These are phyloP conservation scores for Trichoplusia ni DNA, from an alignment of 1,140 invertebrate species.

Conservation along the genomic window DNA sequence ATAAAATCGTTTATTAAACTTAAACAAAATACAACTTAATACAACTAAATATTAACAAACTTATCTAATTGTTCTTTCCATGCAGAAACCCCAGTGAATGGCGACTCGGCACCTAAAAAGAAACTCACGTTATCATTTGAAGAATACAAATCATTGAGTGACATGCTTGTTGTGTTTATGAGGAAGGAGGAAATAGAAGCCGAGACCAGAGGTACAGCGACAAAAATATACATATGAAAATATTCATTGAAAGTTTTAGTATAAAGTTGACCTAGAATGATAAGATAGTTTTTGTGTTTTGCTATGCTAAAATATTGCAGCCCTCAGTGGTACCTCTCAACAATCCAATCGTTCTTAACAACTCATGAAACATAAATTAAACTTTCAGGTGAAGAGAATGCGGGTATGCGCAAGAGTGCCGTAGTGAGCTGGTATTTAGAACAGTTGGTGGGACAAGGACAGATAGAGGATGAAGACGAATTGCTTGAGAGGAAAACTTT, in stretches of 20 bases:
- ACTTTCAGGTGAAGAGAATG: slow-evolving; percentile 61
- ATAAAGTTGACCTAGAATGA: too few relatives aligned
- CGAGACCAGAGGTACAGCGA: slow-evolving; percentile 86
- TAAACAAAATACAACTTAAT: not conserved
- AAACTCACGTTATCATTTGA: slow-evolving; percentile 96
- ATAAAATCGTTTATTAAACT: too few relatives aligned
- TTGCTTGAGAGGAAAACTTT: slow-evolving; percentile 93
- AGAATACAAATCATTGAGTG: slow-evolving; percentile 96
- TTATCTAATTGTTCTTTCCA: not conserved
- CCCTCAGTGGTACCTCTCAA: too few relatives aligned
- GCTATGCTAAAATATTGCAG: too few relatives aligned
- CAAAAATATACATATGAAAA: too few relatives aligned
- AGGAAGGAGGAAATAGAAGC: slow-evolving; percentile 89
- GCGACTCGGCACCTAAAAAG: slow-evolving; percentile 84
- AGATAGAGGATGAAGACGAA: slow-evolving; percentile 96
- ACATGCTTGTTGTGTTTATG: slow-evolving; percentile 95
- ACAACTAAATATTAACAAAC: too few relatives aligned
- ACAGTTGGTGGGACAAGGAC: slow-evolving; percentile 87
- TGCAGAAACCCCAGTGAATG: slow-evolving; percentile 57
- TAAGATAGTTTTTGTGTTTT: too few relatives aligned
- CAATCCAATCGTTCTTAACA: too few relatives aligned
- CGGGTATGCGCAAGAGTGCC: slow-evolving; percentile 90
- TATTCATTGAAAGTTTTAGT: not conserved
- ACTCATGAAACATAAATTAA: not conserved
- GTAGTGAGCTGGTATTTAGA: slow-evolving; percentile 97